Base-by-base conservation (phyloP, 2,888 invertebrate genomes). In the Adineta ricciae region DNA sequence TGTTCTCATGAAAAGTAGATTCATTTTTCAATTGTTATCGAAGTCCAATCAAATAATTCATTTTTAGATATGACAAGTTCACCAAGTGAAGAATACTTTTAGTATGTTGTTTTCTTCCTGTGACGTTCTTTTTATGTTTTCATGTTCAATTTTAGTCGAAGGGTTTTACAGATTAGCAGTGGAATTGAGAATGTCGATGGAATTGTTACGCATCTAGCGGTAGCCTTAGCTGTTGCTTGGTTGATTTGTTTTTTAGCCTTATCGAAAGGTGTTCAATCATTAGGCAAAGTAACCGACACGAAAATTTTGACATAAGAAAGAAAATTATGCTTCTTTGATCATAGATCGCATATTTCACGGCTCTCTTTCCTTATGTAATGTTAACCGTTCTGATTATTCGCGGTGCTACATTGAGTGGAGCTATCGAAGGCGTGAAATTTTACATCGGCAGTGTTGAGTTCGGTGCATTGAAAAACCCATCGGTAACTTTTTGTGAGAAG, bases 41-140 rank as follows among this genome's bases (percentile, higher is more conserved):
- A 16, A 2, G 0, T 1, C 11, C 11, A 8, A 46, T 46, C 11
- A 46, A 46, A 46, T 11, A 46, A 46, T 46, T 5, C 8, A 78
- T n/a, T 24, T 41, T 41, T 78, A 78, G 78, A 78, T 78, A 78
- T 78, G 78, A 78, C 78, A 41, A 78, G n/a, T 41, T 82, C 95
- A 84, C 95, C 96, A 52, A 94, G 95, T 50, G 95, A 96, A 91
- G 95, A 96, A 91, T 96, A 95, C 91, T 96, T 95, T 91, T 94
- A 95, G 96, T 96, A 78, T 27, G 24, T 32, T 73, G 21, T n/a
- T 52, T 83, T 27, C 27, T 78, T 9, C 4, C 41, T 24, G n/a
- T n/a, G n/a, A n/a, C 3, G 19, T 24, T 19, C 24, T 38, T 49
- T 36, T n/a, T 24, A 27, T 64, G 9, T n/a, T 7, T 64, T 56